Base-by-base conservation (phyloP, 2,888 invertebrate genomes). In the Acleris laterana region DNA sequence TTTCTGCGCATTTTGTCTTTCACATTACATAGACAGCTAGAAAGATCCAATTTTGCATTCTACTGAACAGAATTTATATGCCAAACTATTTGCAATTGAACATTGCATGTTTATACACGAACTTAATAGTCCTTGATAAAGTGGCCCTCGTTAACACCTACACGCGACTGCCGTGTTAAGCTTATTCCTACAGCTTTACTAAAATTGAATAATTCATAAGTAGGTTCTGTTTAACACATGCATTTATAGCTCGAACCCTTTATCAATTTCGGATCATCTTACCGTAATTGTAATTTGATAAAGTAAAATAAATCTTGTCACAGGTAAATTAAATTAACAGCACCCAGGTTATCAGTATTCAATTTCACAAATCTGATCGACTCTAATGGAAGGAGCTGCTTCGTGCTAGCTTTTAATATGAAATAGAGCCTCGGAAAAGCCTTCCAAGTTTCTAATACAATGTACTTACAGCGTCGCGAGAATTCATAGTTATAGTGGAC, bases 21-120 rank as follows among this genome's bases (percentile, higher is more conserved):
- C 50, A 44, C 55, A 61, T 61, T 46, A 65, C 55, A 50, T 55
- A 51, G 53, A 50, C 42, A 48, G 55, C 19, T 44, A 44, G 49
- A 64, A 48, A 49, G 49, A 65, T 60, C 44, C 50, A 60, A 65
- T 65, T 65, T 61, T 22, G 50, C 60, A 65, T 60, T 61, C 55
- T 44, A 44, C 49, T 42, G 22, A 56, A 53, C 44, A 25, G 60
- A 9, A 17, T 56, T 65, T 53, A 49, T 50, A 25, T 53, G 20
- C 5, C 46, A 17, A 49, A 44, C 25, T 59, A 42, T 64, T 60
- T 64, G 49, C 32, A 49, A 48, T 49, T 62, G 20, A 20, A 19
- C 38, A 38, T 13, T 38, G 38, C 38, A 49, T 49, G 49, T 49
- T 49, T 49, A 49, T 20, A 4, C 5, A 20, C 11, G 20, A 11